Evolutionary conservation across 2,797 vertebrate species (phyloP).

Genomic region (Cuculus canorus): DNA sequence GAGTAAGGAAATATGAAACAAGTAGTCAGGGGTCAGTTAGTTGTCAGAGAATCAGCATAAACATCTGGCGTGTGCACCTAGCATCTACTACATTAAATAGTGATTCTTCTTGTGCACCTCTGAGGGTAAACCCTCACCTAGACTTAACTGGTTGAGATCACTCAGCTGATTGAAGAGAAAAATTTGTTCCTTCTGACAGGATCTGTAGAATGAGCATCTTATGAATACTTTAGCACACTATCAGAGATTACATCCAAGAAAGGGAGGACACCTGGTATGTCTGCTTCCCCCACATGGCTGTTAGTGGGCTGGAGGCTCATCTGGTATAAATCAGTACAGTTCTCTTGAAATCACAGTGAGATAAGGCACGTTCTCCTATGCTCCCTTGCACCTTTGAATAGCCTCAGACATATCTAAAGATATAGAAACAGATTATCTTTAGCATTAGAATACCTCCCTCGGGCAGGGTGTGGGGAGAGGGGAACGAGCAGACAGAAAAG

Average conservation of each 20-base stretch:
- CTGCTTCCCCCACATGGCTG: background rate
- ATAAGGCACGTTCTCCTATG: accelerated
- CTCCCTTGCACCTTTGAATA: background rate
- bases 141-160: background rate
- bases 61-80: background rate
- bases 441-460: background rate
- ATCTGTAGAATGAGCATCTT: background rate
- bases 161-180: background rate
- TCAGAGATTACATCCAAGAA: background rate
- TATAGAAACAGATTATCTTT: background rate
- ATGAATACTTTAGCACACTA: background rate
- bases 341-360: background rate
- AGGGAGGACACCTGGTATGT: background rate
- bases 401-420: background rate
- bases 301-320: background rate
- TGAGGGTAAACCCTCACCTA: background rate
- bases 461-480: background rate
- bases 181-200: background rate
- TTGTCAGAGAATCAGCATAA: background rate
- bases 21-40: background rate
- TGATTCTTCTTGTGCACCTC: background rate
- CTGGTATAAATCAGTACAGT: background rate
- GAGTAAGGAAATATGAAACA: background rate
- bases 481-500: accelerated
- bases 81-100: background rate